Evolutionary conservation across 2,113 vertebrate species (phyloP).

Genomic region (Pleuronectes platessa): DNA sequence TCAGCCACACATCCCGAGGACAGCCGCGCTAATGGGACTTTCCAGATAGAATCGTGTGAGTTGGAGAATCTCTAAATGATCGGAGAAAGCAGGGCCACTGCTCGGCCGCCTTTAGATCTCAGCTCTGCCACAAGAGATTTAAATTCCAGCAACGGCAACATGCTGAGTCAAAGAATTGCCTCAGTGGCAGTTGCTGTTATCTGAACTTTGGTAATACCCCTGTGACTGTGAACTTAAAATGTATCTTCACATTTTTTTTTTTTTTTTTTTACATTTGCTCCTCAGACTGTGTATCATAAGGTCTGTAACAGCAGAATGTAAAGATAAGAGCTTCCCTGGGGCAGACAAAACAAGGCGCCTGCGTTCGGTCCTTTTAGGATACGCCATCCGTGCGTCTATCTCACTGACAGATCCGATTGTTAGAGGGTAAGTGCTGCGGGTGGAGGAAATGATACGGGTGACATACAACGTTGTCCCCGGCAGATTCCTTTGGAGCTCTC

Average conservation of each 20-base stretch:
- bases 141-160: conserved; percentile 55
- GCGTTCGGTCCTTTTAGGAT: conserved; percentile 60
- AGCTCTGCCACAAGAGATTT: conserved; percentile 39
- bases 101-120: conserved; percentile 44
- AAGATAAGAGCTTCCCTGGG: conserved; percentile 45
- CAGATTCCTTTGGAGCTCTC: not conserved
- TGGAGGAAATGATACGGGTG: conserved; percentile 37
- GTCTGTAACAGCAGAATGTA: conserved; percentile 33
- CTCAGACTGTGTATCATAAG: conserved; percentile 42
- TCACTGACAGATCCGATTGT: conserved; percentile 47
- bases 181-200: conserved; percentile 60
- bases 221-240: conserved; percentile 39
- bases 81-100: not conserved
- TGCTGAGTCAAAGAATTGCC: conserved; percentile 61
- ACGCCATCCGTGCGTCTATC: conserved; percentile 44
- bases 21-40: not conserved
- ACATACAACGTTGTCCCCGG: conserved; percentile 22
- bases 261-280: conserved; percentile 27
- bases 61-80: conserved; percentile 59
- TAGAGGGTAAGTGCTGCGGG: conserved; percentile 33
- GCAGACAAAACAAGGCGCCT: conserved; percentile 50
- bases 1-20: conserved; percentile 45
- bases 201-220: conserved; percentile 62
- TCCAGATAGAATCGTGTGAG: conserved; percentile 51
- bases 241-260: conserved; percentile 12